phyloP scores from a whole-genome alignment of 1,140 invertebrate genomes.

The Hetaerina americana region DNA sequence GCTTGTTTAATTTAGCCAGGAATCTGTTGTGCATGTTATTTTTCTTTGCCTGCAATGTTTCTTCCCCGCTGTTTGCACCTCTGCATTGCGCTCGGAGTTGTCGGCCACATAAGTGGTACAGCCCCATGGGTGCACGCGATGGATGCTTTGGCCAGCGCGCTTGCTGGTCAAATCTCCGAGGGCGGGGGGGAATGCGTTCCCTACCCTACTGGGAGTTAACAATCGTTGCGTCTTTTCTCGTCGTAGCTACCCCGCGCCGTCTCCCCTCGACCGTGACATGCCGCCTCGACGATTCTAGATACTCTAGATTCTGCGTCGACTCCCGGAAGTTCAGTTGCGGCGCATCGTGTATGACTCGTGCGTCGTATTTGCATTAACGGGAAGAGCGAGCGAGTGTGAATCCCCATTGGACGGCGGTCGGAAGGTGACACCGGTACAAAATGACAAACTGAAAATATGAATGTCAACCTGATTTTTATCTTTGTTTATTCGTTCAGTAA shows the following conservation, averaged over 20 bases:
- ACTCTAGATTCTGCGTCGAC: conserved; percentile 8
- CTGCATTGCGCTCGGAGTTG: not conserved
- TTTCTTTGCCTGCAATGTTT: not conserved
- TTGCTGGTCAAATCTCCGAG: not conserved
- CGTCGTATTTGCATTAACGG: conserved; percentile 4
- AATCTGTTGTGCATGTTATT: not conserved
- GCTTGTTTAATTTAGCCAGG: no score
- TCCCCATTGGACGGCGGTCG: conserved; percentile 1
- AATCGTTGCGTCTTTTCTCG: not conserved
- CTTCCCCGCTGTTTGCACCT: not conserved
- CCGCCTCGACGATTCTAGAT: conserved; percentile 14
- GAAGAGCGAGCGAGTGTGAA: not conserved
- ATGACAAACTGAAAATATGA: not conserved
- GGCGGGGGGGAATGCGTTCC: not conserved
- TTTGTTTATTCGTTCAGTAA: conserved; percentile 2
- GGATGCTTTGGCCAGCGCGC: not conserved
- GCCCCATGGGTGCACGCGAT: not conserved
- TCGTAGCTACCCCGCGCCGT: conserved; percentile 15
- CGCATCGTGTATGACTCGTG: conserved; percentile 3
- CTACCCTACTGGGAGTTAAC: not conserved
- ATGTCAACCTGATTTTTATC: conserved; percentile 3
- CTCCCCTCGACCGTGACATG: conserved; percentile 15
- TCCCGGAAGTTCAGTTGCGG: conserved; percentile 2
- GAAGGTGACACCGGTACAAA: conserved; percentile 5
- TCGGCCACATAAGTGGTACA: not conserved